Conservation (phyloP, 2,797 vertebrate genomes). For the Sarcophilus harrisii region DNA sequence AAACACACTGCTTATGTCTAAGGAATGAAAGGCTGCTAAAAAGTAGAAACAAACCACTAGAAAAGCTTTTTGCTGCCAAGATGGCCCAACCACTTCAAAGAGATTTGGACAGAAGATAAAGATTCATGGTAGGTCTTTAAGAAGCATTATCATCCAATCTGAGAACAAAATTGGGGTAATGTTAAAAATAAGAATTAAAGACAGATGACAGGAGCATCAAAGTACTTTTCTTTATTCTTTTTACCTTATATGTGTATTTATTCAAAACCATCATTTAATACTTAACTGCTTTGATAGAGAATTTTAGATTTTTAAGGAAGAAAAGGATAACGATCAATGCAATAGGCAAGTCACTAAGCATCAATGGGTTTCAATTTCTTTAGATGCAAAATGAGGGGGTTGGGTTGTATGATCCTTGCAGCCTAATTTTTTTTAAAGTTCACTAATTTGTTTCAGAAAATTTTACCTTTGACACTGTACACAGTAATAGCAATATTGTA, state of each 20-base stretch:
- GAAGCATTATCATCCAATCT: background rate
- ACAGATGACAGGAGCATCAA: background rate
- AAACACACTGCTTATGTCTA: background rate
- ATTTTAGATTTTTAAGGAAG: background rate
- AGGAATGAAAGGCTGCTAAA: background rate
- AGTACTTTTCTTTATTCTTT: background rate
- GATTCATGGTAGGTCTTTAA: background rate
- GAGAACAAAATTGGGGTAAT: background rate
- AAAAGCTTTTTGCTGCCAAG: background rate
- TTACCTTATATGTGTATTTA: background rate
- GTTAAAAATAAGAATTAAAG: background rate
- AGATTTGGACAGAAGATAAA: background rate
- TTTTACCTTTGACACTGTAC: background rate
- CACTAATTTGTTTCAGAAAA: background rate
- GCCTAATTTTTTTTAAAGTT: background rate
- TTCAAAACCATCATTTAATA: background rate
- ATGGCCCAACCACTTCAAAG: background rate
- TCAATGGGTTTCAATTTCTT: background rate
- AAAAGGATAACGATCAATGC: background rate
- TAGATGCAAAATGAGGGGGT: background rate
- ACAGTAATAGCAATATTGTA: background rate
- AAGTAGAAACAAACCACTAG: background rate
- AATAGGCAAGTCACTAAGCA: background rate
- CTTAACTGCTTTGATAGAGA: background rate
- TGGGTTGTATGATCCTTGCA: background rate